phyloP scores from a whole-genome alignment of 2,888 invertebrate species.

The Crioceris asparagi region DNA sequence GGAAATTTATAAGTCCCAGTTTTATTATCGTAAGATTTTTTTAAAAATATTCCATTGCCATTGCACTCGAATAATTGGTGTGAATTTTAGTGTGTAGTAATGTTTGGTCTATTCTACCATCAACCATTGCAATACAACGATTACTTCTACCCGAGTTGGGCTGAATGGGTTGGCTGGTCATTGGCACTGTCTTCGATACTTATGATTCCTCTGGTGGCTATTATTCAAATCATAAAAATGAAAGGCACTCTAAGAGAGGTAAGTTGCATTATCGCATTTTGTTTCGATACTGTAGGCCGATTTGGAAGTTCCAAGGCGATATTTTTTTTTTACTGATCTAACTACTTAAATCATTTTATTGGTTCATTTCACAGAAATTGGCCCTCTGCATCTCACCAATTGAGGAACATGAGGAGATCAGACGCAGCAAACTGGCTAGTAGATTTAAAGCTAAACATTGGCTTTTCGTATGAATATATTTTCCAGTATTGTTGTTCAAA shows the following conservation, averaged over 20 bases:
- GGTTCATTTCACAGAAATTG: conserved; percentile 46
- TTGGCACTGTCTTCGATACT: conserved; percentile 63
- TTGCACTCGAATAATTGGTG: background rate
- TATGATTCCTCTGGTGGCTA: conserved; percentile 59
- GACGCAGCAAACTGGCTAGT: conserved; percentile 48
- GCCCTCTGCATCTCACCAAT: conserved; percentile 57
- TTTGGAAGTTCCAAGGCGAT: too few relatives aligned
- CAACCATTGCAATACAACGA: conserved; percentile 56
- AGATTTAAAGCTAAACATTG: conserved; percentile 56
- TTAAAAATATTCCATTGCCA: background rate
- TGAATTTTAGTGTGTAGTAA: conserved; percentile 47
- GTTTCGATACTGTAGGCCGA: too few relatives aligned
- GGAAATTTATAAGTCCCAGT: conserved; percentile 74
- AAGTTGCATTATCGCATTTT: too few relatives aligned
- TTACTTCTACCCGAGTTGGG: conserved; percentile 61
- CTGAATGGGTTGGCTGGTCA: conserved; percentile 59
- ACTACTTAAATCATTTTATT: too few relatives aligned
- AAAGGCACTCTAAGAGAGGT: conserved; percentile 60
- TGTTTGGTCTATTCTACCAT: conserved; percentile 53
- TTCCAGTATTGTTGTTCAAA: too few relatives aligned
- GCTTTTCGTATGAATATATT: conserved; percentile 57
- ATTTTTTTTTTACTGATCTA: too few relatives aligned
- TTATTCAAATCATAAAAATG: conserved; percentile 51
- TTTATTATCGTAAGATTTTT: conserved; percentile 59
- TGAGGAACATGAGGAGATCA: conserved; percentile 54